A percentile compares a stretch with the other conserved stretches of the same genome.
Evolutionary conservation across 1,140 invertebrate genomes (phyloP).

Genomic region (Bombyx mandarina): DNA sequence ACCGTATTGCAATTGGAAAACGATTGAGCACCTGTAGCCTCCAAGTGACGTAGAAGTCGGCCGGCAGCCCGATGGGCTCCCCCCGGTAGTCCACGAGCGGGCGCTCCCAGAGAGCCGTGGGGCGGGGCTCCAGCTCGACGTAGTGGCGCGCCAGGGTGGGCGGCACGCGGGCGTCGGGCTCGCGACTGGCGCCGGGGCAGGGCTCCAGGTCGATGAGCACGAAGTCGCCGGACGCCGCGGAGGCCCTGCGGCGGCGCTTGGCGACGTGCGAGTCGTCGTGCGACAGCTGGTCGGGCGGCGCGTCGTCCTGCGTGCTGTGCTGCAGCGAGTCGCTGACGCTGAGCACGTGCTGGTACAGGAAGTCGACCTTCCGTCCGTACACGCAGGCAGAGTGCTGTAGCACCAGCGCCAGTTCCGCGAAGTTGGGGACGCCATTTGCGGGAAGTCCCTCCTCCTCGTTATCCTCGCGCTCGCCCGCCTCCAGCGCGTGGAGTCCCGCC

Average conservation of each 20-base stretch:
- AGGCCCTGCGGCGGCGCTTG: constrained; percentile 11
- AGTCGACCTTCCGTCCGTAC: constrained; percentile 61
- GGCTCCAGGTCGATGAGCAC: constrained; percentile 44
- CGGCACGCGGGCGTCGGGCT: constrained; percentile 30
- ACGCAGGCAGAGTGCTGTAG: constrained; percentile 56
- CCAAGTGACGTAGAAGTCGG: constrained; percentile 53
- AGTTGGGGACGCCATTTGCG: constrained; percentile 34
- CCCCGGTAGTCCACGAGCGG: constrained; percentile 44
- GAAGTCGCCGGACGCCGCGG: constrained; percentile 14
- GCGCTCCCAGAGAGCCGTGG: constrained; percentile 53
- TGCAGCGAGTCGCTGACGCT: constrained; percentile 43
- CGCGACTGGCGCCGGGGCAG: constrained; percentile 7
- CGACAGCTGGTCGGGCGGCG: not conserved
- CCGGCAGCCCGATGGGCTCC: constrained; percentile 48
- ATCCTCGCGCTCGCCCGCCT: constrained; percentile 19
- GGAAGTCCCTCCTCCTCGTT: constrained; percentile 6
- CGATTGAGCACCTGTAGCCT: constrained; percentile 25
- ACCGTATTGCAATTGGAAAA: not conserved
- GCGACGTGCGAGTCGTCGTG: constrained; percentile 7
- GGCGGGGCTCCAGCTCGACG: not conserved
- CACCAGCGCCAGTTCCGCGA: constrained; percentile 54
- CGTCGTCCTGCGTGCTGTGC: constrained; percentile 19
- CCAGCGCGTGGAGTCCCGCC: constrained; percentile 55
- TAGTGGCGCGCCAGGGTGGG: constrained; percentile 30
- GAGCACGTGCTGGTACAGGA: constrained; percentile 52